phyloP scores from a whole-genome alignment of 2,888 invertebrate species.

The Tuberolachnus salignus region DNA sequence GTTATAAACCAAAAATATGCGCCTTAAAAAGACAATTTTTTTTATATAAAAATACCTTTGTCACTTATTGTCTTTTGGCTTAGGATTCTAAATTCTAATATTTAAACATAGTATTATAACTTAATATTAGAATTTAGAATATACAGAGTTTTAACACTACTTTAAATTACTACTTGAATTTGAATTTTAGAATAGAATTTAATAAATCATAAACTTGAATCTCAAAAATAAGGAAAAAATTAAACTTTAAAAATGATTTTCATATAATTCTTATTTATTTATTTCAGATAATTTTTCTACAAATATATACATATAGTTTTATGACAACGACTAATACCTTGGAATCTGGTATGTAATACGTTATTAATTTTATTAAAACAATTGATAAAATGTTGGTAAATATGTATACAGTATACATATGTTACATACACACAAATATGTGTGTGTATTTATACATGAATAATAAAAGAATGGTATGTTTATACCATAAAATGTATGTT shows the following conservation, averaged over 20 bases:
- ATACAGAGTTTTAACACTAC: no score
- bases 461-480: slow-evolving; percentile 39
- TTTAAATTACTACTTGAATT: neutral
- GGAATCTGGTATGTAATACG: slow-evolving; percentile 38
- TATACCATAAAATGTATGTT: slow-evolving; percentile 18
- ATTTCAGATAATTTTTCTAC: slow-evolving; percentile 41
- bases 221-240: no score
- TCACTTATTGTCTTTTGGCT: no score
- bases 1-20: no score
- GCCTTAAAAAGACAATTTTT: no score
- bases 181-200: neutral
- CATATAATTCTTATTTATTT: neutral
- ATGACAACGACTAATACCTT: neutral
- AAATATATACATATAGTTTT: slow-evolving; percentile 10
- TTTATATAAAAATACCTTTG: no score
- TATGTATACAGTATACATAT: neutral
- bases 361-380: slow-evolving; percentile 20
- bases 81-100: no score
- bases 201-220: neutral
- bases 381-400: slow-evolving; percentile 22
- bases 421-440: no score
- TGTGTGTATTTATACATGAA: neutral
- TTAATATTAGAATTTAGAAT: no score
- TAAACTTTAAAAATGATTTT: neutral
- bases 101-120: no score